Evolutionary conservation across 2,797 vertebrate genomes (phyloP), one percentile per base, ranked within the genome.

Genomic region (Notolabrus celidotus): DNA sequence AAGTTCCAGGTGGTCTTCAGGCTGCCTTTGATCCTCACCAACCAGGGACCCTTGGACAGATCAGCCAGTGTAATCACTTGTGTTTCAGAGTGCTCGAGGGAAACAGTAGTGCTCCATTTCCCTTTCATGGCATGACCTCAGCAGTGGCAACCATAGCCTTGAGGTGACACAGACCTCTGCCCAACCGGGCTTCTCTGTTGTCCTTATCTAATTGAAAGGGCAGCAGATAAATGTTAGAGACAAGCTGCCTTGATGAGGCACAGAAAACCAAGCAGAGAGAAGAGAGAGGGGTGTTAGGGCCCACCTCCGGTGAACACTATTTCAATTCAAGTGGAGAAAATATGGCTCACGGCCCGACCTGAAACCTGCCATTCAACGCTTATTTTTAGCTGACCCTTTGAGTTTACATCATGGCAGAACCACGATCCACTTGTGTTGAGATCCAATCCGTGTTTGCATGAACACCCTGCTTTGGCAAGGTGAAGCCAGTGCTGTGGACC

Each of bases 201-300:
- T 75, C 75, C 70, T 80, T 93, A 94, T 94, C 93, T 90, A 82
- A 89, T 83, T 87, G 83, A 92, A 92, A 92, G 92, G 88, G 86
- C 88, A 90, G 85, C 79, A 91, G 94, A 95, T 94, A 94, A 92
- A 85, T 54, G 12, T 67, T 74, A 56, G 71, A 88, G 87, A 91
- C 87, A 88, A 87, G 85, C 77, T 53, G 72, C 74, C 69, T 76
- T 57, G 70, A 53, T 82, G 83, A 78, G 71, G 63, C 60, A 57
- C 77, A 76, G 75, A 80, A 88, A 89, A 83, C 78, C 67, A 85
- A 83, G 78, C 71, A 71, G 52, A 42, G 49, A 80, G 71, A 70
- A 66, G 69, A 72, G 81, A 83, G 78, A 77, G 66, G 74, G 80
- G 50, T 62, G 69, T 56, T n/a, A 76, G 67, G 84, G 83, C 80